Percentiles rank a stretch among this genome's conserved stretches.
Evolutionary conservation across 2,113 vertebrate species (phyloP).

Genomic region (Neodontobutis hainanensis): DNA sequence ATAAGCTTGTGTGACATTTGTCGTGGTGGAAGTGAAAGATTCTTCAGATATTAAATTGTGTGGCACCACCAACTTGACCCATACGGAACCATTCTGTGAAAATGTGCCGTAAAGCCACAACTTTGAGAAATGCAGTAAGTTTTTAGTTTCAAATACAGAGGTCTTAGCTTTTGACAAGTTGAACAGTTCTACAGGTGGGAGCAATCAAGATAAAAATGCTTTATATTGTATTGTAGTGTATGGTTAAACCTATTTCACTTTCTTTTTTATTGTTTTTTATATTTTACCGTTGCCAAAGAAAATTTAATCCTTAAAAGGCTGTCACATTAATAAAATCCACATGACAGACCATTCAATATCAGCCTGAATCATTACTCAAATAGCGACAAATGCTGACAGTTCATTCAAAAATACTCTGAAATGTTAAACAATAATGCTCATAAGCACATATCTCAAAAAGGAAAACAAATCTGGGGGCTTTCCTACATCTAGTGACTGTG

Average conservation of each 20-base stretch:
- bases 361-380: conserved; percentile 32
- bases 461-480: conserved; percentile 65
- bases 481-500: conserved; percentile 64
- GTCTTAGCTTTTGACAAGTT: neutral
- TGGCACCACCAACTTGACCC: too few species aligned
- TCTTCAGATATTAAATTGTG: too few species aligned
- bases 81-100: too few species aligned
- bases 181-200: too few species aligned
- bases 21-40: too few species aligned
- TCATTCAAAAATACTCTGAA: conserved; percentile 28
- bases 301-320: conserved; percentile 19
- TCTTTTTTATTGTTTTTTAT: conserved; percentile 6
- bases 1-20: too few species aligned
- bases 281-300: conserved; percentile 13
- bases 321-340: conserved; percentile 7
- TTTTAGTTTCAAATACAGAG: too few species aligned
- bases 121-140: too few species aligned
- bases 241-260: neutral
- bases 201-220: too few species aligned
- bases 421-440: conserved; percentile 50
- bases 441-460: conserved; percentile 17
- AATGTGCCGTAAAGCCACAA: too few species aligned
- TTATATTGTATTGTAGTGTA: too few species aligned
- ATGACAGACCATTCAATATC: conserved; percentile 23
- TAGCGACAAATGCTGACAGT: conserved; percentile 37